Conservation (phyloP, 2,888 invertebrate genomes). For the Arge pagana region DNA sequence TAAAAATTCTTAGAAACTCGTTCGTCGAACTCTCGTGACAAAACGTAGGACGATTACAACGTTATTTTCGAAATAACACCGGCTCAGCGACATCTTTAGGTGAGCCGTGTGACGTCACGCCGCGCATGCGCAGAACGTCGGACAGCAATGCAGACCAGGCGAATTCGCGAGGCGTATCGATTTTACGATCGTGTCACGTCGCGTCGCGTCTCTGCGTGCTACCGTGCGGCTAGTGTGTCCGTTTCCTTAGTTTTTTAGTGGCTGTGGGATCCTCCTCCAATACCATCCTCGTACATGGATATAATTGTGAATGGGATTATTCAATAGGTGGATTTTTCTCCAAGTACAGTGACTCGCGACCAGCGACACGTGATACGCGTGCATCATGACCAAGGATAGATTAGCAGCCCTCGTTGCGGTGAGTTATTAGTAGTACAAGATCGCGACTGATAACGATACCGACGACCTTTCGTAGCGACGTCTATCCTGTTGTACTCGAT, state of each 20-base stretch:
- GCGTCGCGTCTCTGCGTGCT: too few relatives aligned
- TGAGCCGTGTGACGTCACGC: conserved; percentile 50
- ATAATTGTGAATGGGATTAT: conserved; percentile 78
- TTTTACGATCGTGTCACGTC: conserved; percentile 72
- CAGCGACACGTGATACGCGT: too few relatives aligned
- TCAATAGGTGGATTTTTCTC: conserved; percentile 49
- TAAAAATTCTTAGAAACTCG: conserved; percentile 29
- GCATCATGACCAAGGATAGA: conserved; percentile 93
- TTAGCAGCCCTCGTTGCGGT: conserved; percentile 95
- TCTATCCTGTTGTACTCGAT: not conserved
- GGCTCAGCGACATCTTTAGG: conserved; percentile 16
- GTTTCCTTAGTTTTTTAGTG: conserved; percentile 63
- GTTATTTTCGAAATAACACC: not conserved
- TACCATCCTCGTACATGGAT: conserved; percentile 74
- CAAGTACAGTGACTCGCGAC: conserved; percentile 44
- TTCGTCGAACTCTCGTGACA: conserved; percentile 18
- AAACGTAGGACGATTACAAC: conserved; percentile 31
- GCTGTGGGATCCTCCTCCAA: too few relatives aligned
- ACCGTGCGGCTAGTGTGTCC: conserved; percentile 56
- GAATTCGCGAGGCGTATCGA: conserved; percentile 74
- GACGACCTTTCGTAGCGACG: conserved; percentile 5
- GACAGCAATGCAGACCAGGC: conserved; percentile 68
- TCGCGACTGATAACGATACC: too few relatives aligned
- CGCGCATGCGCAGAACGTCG: conserved; percentile 61
- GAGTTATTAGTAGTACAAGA: conserved; percentile 58